Evolutionary conservation across 2,888 invertebrate species (phyloP).

Genomic region (Apeira syringaria): DNA sequence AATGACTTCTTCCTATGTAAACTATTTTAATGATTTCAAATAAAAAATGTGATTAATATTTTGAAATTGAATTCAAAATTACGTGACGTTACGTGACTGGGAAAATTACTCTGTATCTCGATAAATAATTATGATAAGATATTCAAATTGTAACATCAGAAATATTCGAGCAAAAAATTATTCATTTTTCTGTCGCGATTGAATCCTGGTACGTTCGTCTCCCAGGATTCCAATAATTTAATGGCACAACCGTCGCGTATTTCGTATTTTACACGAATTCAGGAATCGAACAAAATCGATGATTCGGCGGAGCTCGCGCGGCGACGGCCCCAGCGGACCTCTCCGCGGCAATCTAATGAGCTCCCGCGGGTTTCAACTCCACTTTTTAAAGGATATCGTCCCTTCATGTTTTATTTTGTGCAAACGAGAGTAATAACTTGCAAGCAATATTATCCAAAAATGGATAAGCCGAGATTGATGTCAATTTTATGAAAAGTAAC

Average conservation of each 20-base stretch:
- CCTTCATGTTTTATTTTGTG: slow-evolving; percentile 20
- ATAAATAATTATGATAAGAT: background rate
- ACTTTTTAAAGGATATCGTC: slow-evolving; percentile 46
- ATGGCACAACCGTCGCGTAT: slow-evolving; percentile 35
- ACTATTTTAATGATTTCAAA: too few relatives aligned
- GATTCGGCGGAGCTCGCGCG: slow-evolving; percentile 35
- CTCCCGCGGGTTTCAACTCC: slow-evolving; percentile 46
- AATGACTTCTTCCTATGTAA: too few relatives aligned
- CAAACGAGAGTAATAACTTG: slow-evolving; percentile 1
- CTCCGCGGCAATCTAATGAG: slow-evolving; percentile 57
- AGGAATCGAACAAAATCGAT: slow-evolving; percentile 49
- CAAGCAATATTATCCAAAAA: background rate
- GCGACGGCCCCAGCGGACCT: slow-evolving; percentile 34
- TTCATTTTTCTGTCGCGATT: slow-evolving; percentile 12
- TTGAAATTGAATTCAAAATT: too few relatives aligned
- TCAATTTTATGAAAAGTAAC: too few relatives aligned
- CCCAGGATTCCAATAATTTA: slow-evolving; percentile 30
- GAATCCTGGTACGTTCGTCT: slow-evolving; percentile 10
- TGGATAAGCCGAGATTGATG: too few relatives aligned
- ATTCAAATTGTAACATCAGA: slow-evolving; percentile 5
- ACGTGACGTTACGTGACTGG: too few relatives aligned
- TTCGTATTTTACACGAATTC: slow-evolving; percentile 43
- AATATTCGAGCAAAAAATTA: slow-evolving; percentile 6
- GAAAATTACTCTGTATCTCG: too few relatives aligned
- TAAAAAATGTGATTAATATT: too few relatives aligned